Base-by-base conservation (phyloP, 2,113 vertebrate species). In the Pristiophorus japonicus region DNA sequence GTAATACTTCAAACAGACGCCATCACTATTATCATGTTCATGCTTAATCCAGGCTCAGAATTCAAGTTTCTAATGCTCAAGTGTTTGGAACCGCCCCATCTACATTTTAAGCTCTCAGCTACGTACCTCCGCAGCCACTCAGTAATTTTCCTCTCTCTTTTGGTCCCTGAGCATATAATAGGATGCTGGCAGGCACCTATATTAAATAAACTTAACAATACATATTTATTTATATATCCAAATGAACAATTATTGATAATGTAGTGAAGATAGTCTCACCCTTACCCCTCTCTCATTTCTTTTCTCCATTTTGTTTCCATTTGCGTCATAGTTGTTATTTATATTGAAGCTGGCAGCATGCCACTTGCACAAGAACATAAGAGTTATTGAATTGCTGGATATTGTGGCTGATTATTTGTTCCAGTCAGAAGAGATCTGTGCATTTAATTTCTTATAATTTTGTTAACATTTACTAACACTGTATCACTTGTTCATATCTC, bases 1-100 rank as follows among this genome's bases (percentile, higher is more conserved):
- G 88, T 65, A 92, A 92, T 92, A 38, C 88, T 63, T 63, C 88
- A 92, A 90, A 63, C 34, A 63, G 59, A 63, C 88, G 20, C 88
- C 88, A 92, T 63, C 59, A 63, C 59, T 62, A 63, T 92, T 92
- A 14, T n/a, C n/a, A 38, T 92, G 55, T 63, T 92, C n/a, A 16
- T 63, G 16, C n/a, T 63, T 92, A 92, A 92, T 65, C 88, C 88
- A 20, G 34, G 59, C 59, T 63, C 88, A 63, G 59, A 63, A 92
- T 22, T 92, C 88, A 92, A 62, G 59, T 92, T 92, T 62, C 34
- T n/a, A 38, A 20, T 65, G 59, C 59, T 34, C 34, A 92, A 63
- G 11, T 65, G 59, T 16, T 5, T 63, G 59, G 14, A 92, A 92
- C 34, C n/a, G 34, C n/a, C 59, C 38, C 88, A 59, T 91, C 87